phyloP scores from a whole-genome alignment of 2,797 vertebrate species.

The Sciurus vulgaris region DNA sequence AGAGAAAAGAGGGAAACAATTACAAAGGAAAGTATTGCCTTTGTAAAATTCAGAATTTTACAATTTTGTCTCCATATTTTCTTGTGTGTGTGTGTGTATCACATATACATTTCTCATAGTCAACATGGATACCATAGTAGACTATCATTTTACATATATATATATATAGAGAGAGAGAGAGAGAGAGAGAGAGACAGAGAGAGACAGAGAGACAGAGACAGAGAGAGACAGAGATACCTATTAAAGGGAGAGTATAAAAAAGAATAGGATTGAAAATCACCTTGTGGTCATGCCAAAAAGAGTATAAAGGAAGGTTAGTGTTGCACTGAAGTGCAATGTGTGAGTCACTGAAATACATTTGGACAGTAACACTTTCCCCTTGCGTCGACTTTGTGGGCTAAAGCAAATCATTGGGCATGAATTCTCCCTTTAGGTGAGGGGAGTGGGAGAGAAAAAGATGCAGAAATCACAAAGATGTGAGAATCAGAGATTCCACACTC shows the following conservation, averaged over 20 bases:
- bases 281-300: not conserved
- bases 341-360: slow-evolving; percentile 57
- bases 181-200: not conserved
- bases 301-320: not conserved
- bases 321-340: not conserved
- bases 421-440: not conserved
- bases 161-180: not conserved
- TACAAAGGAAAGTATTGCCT: slow-evolving; percentile 33
- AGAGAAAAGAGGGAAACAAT: slow-evolving; percentile 49
- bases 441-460: fast-evolving
- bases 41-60: not conserved
- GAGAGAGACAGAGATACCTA: too few species aligned
- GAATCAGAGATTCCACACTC: not conserved
- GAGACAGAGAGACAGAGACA: not conserved
- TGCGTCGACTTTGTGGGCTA: not conserved
- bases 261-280: slow-evolving; percentile 2
- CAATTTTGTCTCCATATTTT: not conserved
- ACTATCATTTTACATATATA: not conserved
- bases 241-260: not conserved
- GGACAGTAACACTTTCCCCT: not conserved
- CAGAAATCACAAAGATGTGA: not conserved
- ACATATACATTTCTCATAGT: not conserved
- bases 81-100: not conserved
- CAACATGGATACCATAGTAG: not conserved
- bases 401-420: slow-evolving; percentile 41